A percentile compares a stretch with the other conserved stretches of the same genome.
Conservation (phyloP, 2,113 vertebrate species). For the Etheostoma cragini region DNA sequence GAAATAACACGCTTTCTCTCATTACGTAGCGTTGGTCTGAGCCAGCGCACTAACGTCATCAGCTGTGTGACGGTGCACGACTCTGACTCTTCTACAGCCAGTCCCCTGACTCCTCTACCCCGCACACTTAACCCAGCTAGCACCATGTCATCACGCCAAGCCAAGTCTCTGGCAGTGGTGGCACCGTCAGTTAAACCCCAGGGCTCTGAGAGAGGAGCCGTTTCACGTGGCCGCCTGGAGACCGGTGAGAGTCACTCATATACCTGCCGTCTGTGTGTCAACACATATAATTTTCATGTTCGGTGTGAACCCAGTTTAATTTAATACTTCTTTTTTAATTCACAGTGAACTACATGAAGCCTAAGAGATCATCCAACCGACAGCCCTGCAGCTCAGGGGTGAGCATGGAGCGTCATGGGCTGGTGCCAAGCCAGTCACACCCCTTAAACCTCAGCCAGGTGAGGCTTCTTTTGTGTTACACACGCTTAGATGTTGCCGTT, state of each 20-base stretch:
- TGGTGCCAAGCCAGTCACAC: conserved; percentile 93
- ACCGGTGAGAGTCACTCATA: conserved; percentile 40
- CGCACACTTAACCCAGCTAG: conserved; percentile 83
- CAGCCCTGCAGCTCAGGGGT: conserved; percentile 91
- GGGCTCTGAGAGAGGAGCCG: conserved; percentile 85
- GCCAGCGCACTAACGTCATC: conserved; percentile 97
- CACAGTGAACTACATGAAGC: conserved; percentile 84
- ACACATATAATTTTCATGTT: neutral
- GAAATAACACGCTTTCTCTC: neutral
- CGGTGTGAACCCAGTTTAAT: neutral
- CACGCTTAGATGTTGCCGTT: accelerated
- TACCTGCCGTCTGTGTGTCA: neutral
- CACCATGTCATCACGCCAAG: conserved; percentile 81
- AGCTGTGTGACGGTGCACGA: conserved; percentile 99
- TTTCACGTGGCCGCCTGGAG: conserved; percentile 82
- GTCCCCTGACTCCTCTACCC: conserved; percentile 87
- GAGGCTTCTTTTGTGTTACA: conserved; percentile 6
- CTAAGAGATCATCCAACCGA: conserved; percentile 86
- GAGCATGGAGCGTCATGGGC: conserved; percentile 85
- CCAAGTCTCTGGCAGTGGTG: conserved; percentile 88
- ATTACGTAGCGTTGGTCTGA: conserved; percentile 75
- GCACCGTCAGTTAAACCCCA: conserved; percentile 92
- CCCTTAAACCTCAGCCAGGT: conserved; percentile 99
- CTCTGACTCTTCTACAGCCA: conserved; percentile 95
- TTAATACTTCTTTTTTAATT: neutral